A percentile compares a stretch with the other conserved stretches of the same genome.
phyloP scores from a whole-genome alignment of 2,113 vertebrate genomes.

The Drymodes brunneopygia region DNA sequence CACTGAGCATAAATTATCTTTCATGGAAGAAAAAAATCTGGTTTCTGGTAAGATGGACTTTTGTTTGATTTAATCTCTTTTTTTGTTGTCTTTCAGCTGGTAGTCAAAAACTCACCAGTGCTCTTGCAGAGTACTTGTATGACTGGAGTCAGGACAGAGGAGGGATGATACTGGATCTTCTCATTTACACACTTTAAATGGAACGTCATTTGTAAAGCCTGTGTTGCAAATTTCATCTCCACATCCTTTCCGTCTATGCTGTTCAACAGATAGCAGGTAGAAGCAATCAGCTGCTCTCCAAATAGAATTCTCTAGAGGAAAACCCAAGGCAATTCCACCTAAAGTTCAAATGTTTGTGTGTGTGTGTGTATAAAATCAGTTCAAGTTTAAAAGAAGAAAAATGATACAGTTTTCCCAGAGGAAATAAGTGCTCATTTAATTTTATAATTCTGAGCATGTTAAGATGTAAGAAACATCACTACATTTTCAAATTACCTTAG shows the following conservation, averaged over 20 bases:
- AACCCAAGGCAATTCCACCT: background rate
- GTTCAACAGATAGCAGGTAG: background rate
- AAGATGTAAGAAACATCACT: background rate
- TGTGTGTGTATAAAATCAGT: background rate
- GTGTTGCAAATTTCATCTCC: background rate
- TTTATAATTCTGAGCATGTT: constrained; percentile 1
- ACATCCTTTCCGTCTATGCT: background rate
- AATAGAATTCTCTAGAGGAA: background rate
- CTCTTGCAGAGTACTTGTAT: background rate
- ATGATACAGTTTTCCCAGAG: background rate
- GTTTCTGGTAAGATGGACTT: background rate
- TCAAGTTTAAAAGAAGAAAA: background rate
- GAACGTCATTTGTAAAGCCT: background rate
- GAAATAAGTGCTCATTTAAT: background rate
- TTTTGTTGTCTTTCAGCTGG: background rate
- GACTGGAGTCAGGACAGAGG: background rate
- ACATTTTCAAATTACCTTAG: background rate
- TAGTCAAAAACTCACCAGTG: background rate
- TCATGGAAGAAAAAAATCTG: background rate
- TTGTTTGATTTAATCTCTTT: background rate
- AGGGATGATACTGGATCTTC: background rate
- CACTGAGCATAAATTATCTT: background rate
- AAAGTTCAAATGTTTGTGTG: background rate
- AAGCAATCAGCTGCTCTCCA: background rate
- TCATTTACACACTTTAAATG: background rate